Evolutionary conservation across 2,888 invertebrate genomes (phyloP), one percentile per base, ranked within the genome.

Genomic region (Pinctada fucata): DNA sequence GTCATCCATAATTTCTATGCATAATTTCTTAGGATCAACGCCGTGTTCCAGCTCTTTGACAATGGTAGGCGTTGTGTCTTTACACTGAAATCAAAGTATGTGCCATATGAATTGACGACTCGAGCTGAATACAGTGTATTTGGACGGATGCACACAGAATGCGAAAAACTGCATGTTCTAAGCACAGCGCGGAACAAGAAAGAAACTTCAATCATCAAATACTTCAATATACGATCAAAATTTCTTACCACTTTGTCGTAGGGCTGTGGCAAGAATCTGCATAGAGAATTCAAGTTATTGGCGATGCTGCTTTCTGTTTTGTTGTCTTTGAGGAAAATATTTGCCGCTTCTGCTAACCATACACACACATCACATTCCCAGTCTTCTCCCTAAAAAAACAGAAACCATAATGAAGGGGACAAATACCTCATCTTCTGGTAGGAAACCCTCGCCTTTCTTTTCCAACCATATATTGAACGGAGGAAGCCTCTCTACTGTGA

Each of bases 11-110:
- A 78, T 48, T 45, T 75, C 65, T 47, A 69, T 75, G 67, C 82
- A 82, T 2, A 79, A 68, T 63, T 76, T 66, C 58, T 73, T 63
- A 2, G 75, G 68, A 66, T 79, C 82, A 48, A 79, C n/a, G 6
- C 82, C 82, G 49, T 78, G 70, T n/a, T 75, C 66, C 47, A 82
- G 63, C 51, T 78, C 82, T 48, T 75, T 51, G 5, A 82, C 69
- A 10, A 82, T 79, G 48, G 58, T 65, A 45, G 77, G 72, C 13
- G 74, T 73, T 2, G 78, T 69, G 3, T 72, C 66, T 31, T 65
- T 31, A 50, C 80, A 80, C 80, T 80, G 50, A 48, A 75, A 66
- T 10, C 13, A 58, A 10, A 31, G 31, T 31, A 31, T 1, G 31
- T 31, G 31, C 31, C 31, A 31, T 31, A 31, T 31, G 31, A 31